These are phyloP conservation scores for Pseudochaenichthys georgianus DNA, from an alignment of 2,797 vertebrate genomes.

Conservation along the genomic window DNA sequence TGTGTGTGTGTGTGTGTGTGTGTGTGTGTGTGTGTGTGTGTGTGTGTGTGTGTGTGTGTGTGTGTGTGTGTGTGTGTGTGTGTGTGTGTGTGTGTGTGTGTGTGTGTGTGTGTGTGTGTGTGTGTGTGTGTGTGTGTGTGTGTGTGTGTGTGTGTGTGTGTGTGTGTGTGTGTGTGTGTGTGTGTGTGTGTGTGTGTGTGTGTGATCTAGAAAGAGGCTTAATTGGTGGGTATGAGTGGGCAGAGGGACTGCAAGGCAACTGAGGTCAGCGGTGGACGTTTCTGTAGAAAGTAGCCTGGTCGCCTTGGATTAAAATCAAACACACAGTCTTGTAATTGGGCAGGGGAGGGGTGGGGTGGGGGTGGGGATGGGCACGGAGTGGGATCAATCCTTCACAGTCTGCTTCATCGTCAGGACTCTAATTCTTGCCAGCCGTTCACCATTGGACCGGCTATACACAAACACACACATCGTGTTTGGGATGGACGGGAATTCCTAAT, in stretches of 20 bases:
- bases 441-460: slow-evolving; percentile 17
- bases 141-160: slow-evolving; percentile 21
- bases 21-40: slow-evolving; percentile 23
- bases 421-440: slow-evolving; percentile 33
- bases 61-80: slow-evolving; percentile 18
- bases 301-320: slow-evolving; percentile 59
- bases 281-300: slow-evolving; percentile 36
- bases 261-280: slow-evolving; percentile 45
- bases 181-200: slow-evolving; percentile 24
- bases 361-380: slow-evolving; percentile 26
- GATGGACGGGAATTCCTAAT: slow-evolving; percentile 55
- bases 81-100: slow-evolving; percentile 22
- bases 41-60: slow-evolving; percentile 19
- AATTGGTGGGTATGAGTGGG: slow-evolving; percentile 67
- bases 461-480: slow-evolving; percentile 38
- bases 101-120: slow-evolving; percentile 25
- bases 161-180: slow-evolving; percentile 25
- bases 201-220: slow-evolving; percentile 55
- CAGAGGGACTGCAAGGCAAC: slow-evolving; percentile 50
- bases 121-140: slow-evolving; percentile 5
- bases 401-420: slow-evolving; percentile 49
- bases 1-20: slow-evolving; percentile 17
- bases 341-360: slow-evolving; percentile 25
- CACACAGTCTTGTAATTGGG: slow-evolving; percentile 59
- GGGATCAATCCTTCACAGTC: slow-evolving; percentile 52